A percentile compares a stretch with the other conserved stretches of the same genome.
Conservation (phyloP, 1,140 invertebrate species). For the Heliconius himera region DNA sequence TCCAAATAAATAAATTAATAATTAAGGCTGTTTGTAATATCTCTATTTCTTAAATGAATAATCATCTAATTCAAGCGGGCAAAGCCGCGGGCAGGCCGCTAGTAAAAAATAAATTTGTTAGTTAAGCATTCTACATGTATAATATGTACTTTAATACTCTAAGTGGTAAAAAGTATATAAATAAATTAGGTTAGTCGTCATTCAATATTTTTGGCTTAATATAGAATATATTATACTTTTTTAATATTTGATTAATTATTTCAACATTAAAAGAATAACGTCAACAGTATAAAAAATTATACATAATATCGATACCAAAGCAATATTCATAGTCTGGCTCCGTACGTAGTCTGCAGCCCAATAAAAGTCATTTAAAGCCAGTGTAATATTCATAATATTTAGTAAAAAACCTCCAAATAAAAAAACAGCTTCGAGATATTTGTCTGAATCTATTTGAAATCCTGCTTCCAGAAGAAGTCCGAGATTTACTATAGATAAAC, state of each 20-base stretch:
- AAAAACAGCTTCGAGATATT: conserved; percentile 48
- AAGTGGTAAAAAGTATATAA: background rate
- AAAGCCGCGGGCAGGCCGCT: too few species aligned
- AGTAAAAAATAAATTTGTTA: background rate
- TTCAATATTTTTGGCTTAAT: conserved; percentile 1
- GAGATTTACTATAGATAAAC: conserved; percentile 48
- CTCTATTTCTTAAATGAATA: too few species aligned
- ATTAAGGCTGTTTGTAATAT: too few species aligned
- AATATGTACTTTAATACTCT: background rate
- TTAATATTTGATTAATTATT: background rate
- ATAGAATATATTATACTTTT: background rate
- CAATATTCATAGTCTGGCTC: conserved; percentile 50
- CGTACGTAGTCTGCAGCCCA: conserved; percentile 17
- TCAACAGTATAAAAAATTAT: conserved; percentile 48
- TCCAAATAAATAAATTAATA: too few species aligned
- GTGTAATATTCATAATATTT: conserved; percentile 43
- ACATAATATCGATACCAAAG: conserved; percentile 46
- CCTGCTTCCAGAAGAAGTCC: conserved; percentile 58
- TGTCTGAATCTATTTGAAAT: conserved; percentile 46
- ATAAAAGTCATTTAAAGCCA: conserved; percentile 51
- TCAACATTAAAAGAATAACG: conserved; percentile 41
- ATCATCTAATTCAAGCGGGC: too few species aligned
- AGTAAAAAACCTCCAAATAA: conserved; percentile 45
- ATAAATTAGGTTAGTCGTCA: background rate
- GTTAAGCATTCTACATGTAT: background rate